Evolutionary conservation across 2,888 invertebrate species (phyloP).

Genomic region (Drosophila subquinaria): DNA sequence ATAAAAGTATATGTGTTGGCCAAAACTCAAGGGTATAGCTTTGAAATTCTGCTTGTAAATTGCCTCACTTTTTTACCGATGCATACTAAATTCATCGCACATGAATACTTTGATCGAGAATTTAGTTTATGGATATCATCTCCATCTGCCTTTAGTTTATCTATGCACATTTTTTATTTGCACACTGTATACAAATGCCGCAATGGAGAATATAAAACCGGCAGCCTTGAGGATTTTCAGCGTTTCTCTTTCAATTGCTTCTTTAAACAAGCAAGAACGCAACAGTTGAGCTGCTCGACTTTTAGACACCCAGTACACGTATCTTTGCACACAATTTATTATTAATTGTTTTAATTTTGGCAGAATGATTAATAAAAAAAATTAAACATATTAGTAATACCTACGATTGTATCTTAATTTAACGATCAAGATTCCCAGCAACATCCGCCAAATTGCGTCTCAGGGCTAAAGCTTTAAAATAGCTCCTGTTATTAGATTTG

Average conservation of each 20-base stretch:
- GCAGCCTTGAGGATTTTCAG: slow-evolving; percentile 6
- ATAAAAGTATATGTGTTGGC: background rate
- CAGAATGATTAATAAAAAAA: background rate
- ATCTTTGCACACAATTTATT: background rate
- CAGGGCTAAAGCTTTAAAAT: no score
- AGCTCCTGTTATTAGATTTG: no score
- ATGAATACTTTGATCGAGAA: background rate
- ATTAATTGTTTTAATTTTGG: background rate
- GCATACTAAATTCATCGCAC: slow-evolving; percentile 4
- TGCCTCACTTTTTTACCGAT: slow-evolving; percentile 2
- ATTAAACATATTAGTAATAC: background rate
- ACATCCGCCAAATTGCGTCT: no score
- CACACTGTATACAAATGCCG: background rate
- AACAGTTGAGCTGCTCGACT: background rate
- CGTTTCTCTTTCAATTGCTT: slow-evolving; percentile 6
- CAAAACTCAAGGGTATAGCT: slow-evolving; percentile 2
- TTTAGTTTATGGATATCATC: background rate
- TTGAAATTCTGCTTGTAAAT: slow-evolving; percentile 9
- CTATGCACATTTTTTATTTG: background rate
- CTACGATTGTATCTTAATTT: background rate
- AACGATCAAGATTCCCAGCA: no score
- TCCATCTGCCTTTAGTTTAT: background rate
- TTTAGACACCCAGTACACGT: background rate
- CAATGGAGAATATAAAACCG: background rate
- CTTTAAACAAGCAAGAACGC: background rate